These are phyloP conservation scores for Cynopterus sphinx DNA, from an alignment of 2,797 vertebrate genomes.

Conservation along the genomic window DNA sequence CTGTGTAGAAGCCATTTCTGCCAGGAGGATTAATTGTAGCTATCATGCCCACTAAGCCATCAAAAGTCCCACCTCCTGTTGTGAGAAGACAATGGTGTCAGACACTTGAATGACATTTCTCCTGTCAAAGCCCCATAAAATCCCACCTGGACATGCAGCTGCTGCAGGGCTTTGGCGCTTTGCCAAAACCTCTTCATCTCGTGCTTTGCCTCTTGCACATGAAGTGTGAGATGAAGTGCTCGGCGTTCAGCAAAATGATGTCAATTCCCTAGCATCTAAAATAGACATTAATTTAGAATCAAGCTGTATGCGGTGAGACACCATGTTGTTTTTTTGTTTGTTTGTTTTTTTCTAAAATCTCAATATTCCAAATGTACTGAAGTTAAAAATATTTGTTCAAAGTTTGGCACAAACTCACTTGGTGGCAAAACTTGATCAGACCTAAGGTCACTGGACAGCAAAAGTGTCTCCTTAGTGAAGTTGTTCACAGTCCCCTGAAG, in stretches of 20 bases:
- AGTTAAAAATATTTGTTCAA: not conserved
- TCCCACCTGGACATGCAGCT: conserved; percentile 71
- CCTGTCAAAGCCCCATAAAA: conserved; percentile 8
- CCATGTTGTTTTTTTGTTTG: not conserved
- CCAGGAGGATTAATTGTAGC: conserved; percentile 74
- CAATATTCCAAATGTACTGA: not conserved
- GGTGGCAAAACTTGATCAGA: not conserved
- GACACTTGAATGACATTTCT: conserved; percentile 59
- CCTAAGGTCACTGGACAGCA: not conserved
- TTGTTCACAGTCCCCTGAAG: not conserved
- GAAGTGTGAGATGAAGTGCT: not conserved
- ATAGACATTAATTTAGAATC: not conserved
- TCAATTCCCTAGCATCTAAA: not conserved
- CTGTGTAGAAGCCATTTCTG: conserved; percentile 55
- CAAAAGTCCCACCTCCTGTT: conserved; percentile 30
- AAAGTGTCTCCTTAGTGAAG: not conserved
- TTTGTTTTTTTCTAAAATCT: not conserved
- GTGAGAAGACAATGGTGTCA: conserved; percentile 61
- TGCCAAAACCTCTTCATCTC: conserved; percentile 56
- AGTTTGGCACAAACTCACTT: not conserved
- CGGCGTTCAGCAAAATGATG: not conserved
- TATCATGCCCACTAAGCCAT: conserved; percentile 62
- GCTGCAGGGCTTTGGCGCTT: conserved; percentile 17
- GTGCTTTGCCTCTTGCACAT: not conserved
- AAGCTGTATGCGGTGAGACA: not conserved